Evolutionary conservation across 2,113 vertebrate species (phyloP).

Genomic region (Halcyon senegalensis): DNA sequence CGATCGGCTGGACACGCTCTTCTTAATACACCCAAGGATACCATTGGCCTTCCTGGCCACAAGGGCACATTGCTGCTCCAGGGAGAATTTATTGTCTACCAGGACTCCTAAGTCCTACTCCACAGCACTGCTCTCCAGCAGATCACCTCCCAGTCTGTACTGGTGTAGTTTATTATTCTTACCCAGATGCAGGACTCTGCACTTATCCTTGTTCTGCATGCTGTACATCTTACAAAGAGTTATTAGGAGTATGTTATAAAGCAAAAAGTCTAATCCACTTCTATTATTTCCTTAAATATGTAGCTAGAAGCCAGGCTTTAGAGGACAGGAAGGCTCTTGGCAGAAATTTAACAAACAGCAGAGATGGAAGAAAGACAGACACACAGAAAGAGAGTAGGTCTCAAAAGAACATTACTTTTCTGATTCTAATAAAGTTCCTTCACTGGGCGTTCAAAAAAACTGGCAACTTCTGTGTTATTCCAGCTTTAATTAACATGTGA

Average conservation of each 20-base stretch:
- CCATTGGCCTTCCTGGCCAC: too few species aligned
- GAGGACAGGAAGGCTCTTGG: neutral
- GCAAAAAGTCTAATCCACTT: neutral
- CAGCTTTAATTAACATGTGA: neutral
- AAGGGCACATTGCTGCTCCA: too few species aligned
- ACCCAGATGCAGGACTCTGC: too few species aligned
- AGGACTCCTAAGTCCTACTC: too few species aligned
- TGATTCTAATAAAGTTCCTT: neutral
- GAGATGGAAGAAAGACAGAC: neutral
- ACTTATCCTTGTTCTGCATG: neutral
- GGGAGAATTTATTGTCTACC: too few species aligned
- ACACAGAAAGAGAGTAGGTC: neutral
- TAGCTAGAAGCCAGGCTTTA: neutral
- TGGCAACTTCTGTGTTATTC: neutral
- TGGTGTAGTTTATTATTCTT: too few species aligned
- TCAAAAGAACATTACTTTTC: neutral
- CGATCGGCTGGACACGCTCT: too few species aligned
- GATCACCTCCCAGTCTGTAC: too few species aligned
- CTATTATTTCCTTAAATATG: neutral
- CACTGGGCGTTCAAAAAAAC: neutral
- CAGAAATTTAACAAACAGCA: neutral
- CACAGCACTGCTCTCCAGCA: too few species aligned
- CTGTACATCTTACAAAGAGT: neutral
- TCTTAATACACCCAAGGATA: too few species aligned
- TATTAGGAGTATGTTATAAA: neutral